phyloP scores from a whole-genome alignment of 35 echinoderm and acorn worm genomes.

The Diadema setosum region DNA sequence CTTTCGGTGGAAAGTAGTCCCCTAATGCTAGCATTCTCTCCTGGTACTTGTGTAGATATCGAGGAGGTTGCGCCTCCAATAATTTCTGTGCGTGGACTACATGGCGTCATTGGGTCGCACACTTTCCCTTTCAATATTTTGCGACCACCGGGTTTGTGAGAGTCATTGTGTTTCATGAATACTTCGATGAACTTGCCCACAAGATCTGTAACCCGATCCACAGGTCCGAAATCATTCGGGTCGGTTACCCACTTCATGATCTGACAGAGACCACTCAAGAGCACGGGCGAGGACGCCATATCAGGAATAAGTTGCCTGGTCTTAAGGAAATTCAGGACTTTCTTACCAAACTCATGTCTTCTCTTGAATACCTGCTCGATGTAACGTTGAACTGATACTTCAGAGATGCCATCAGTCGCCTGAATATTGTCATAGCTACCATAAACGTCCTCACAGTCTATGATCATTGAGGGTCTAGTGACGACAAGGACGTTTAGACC shows the following conservation, averaged over 20 bases:
- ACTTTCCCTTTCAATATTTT: neutral
- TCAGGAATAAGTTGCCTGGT: neutral
- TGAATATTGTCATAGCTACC: neutral
- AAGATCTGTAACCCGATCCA: neutral
- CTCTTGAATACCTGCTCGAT: neutral
- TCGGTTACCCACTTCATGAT: neutral
- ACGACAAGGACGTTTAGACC: neutral
- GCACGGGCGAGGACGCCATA: neutral
- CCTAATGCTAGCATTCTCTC: neutral
- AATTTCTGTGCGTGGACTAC: neutral
- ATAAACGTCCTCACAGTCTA: neutral
- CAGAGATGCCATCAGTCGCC: neutral
- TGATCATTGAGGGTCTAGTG: neutral
- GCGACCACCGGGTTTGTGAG: neutral
- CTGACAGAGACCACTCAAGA: neutral
- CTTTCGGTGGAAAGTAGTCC: neutral
- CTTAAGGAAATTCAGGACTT: neutral
- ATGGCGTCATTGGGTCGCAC: too few relatives aligned
- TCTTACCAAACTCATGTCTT: neutral
- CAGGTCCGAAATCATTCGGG: neutral
- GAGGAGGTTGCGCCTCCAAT: neutral
- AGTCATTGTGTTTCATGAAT: neutral
- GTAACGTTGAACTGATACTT: neutral
- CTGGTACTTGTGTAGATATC: neutral
- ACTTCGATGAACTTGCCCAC: neutral